Conservation (phyloP, 2,113 vertebrate species). For the Grallaria varia region DNA sequence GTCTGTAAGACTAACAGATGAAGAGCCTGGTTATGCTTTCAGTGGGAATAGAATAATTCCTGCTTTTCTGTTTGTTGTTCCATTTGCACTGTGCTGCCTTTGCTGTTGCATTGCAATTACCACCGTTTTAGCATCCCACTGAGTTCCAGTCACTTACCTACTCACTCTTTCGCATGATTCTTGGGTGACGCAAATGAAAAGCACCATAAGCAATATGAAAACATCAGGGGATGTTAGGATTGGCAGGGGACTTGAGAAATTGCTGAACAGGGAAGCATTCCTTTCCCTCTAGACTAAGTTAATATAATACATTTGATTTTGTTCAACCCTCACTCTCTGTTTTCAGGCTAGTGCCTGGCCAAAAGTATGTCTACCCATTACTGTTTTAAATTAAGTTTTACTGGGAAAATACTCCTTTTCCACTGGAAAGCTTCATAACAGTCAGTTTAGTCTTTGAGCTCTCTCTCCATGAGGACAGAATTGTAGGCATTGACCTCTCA, state of each 20-base stretch:
- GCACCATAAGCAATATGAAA: slow-evolving; percentile 12
- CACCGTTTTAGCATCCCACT: neutral
- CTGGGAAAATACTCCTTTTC: slow-evolving; percentile 8
- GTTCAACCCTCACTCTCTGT: neutral
- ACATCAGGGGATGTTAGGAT: slow-evolving; percentile 34
- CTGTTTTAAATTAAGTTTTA: slow-evolving; percentile 50
- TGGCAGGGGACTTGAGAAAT: slow-evolving; percentile 41
- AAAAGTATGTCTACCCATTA: slow-evolving; percentile 27
- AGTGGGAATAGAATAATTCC: neutral
- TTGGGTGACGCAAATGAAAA: neutral
- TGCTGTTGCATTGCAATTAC: neutral
- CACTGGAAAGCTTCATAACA: neutral
- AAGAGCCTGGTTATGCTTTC: neutral
- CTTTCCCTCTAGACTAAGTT: slow-evolving; percentile 39
- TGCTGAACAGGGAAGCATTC: slow-evolving; percentile 36
- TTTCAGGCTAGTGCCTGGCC: neutral
- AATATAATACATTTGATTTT: slow-evolving; percentile 25
- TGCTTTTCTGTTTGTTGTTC: neutral
- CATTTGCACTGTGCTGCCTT: neutral
- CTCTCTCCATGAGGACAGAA: neutral
- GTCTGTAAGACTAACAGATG: neutral
- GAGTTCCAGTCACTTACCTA: neutral
- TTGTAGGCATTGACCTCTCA: neutral
- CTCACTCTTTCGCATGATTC: neutral
- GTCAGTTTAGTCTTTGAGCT: neutral